Percentiles rank a stretch among this genome's conserved stretches.
These are phyloP conservation scores for Chelonia mydas DNA, from an alignment of 2,797 vertebrate species.

Conservation along the genomic window DNA sequence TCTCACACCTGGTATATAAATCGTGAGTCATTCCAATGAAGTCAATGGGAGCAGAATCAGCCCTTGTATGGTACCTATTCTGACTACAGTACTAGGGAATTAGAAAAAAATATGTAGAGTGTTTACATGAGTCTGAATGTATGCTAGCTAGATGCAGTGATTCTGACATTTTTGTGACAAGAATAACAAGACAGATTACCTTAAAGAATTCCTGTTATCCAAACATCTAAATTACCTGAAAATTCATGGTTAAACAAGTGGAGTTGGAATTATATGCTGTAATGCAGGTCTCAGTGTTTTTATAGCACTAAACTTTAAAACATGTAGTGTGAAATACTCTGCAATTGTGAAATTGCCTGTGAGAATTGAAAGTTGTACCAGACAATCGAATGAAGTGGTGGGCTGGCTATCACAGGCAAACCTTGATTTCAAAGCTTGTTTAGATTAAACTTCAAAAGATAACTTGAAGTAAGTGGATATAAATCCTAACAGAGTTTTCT, in stretches of 20 bases:
- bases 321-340: constrained; percentile 27
- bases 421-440: constrained; percentile 63
- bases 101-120: background rate
- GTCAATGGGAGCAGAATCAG: background rate
- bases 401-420: constrained; percentile 55
- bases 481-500: constrained; percentile 66
- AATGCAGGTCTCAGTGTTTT: constrained; percentile 40
- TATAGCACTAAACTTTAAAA: constrained; percentile 42
- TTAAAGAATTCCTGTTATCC: constrained; percentile 28
- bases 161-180: constrained; percentile 33
- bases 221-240: constrained; percentile 54
- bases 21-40: background rate
- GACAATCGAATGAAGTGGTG: constrained; percentile 64
- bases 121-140: background rate
- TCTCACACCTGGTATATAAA: fast-evolving
- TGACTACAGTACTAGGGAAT: background rate
- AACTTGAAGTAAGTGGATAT: constrained; percentile 62
- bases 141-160: background rate
- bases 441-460: constrained; percentile 52
- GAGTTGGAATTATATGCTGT: constrained; percentile 14
- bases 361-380: constrained; percentile 65
- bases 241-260: constrained; percentile 29
- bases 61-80: background rate
- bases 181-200: constrained; percentile 28
- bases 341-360: constrained; percentile 66